Evolutionary conservation across 1,140 invertebrate genomes (phyloP), one percentile per base, ranked within the genome.

Genomic region (Adoxophyes honmai): DNA sequence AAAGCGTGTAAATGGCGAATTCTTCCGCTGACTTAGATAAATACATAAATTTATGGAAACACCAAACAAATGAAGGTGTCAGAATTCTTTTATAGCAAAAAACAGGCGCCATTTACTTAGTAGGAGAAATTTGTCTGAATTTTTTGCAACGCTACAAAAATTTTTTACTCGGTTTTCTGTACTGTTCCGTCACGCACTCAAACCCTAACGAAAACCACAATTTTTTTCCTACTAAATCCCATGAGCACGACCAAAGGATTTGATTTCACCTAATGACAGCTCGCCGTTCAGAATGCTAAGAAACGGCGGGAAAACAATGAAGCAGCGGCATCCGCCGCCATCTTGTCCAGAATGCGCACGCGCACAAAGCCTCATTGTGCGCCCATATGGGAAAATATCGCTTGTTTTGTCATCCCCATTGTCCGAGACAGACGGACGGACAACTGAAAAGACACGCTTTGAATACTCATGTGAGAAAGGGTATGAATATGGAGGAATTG

Each of bases 361-460:
- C 36, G 16, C 44, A 87, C 77, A 87, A 83, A 78, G 73, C 38
- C 16, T 42, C 65, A 81, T 83, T 85, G 81, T 87, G 68, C 72
- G 73, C 80, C 70, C 74, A 84, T 85, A 87, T 82, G 81, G 84
- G 81, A 85, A 87, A 84, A 87, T 82, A 86, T 82, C 62, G 68
- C 73, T 75, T 82, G 80, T 83, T 83, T 85, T 87, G 84, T 87
- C 75, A 73, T 71, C 70, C 59, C 70, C 64, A 87, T 87, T 87
- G 84, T 86, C 62, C 53, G 52, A 75, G 78, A 82, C 79, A 78
- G 79, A 86, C 79, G 55, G 81, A 87, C 69, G 73, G 84, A 87
- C 84, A 87, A 81, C 80, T 85, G 81, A 83, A 87, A 86, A 84
- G 84, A 83, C 81, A 65, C 64, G 52, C 74, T 74, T 81, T 85